Evolutionary conservation across 2,888 invertebrate species (phyloP), one percentile per base, ranked within the genome.

Genomic region (Synanthedon andrenaeformis): DNA sequence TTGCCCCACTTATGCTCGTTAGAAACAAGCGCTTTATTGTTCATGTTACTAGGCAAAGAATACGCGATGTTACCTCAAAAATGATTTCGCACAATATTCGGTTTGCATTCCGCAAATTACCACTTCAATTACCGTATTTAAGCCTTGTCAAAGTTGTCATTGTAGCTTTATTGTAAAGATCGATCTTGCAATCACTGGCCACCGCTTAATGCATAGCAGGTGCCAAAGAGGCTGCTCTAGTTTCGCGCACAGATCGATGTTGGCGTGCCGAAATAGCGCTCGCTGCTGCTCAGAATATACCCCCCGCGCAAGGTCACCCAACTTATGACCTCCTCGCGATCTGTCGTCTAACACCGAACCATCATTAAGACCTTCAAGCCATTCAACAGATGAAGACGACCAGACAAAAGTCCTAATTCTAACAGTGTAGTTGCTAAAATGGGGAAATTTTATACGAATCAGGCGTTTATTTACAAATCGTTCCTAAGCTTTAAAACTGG

Each of bases 141-240:
- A 10, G 35, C 35, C 35, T 35, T 35, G 35, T 35, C 35, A 35
- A 35, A 35, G 10, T 35, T 35, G 35, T 35, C 35, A 35, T 35
- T 35, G 35, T 35, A 3, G 10, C 35, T 35, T 3, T 35, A 35
- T 35, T 35, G 10, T 35, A 45, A 42, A 49, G 10, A 23, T 49
- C 49, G 49, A 74, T 74, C 69, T 74, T 70, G 79, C 76, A 79
- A 76, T 76, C 68, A 67, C 68, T 68, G 72, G 69, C 65, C 61
- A 65, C 62, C 60, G 60, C 58, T 61, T 60, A 69, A 67, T 78
- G 77, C 77, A 23, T 13, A 8, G 67, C 72, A 76, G 76, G 76
- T 82, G 82, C 80, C 82, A 82, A 82, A 71, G 76, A 74, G 73
- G 74, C 68, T 76, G 79, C 76, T 79, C 76, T 71, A 82, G 74